Conservation (phyloP, 2,113 vertebrate genomes). For the Saccopteryx leptura region DNA sequence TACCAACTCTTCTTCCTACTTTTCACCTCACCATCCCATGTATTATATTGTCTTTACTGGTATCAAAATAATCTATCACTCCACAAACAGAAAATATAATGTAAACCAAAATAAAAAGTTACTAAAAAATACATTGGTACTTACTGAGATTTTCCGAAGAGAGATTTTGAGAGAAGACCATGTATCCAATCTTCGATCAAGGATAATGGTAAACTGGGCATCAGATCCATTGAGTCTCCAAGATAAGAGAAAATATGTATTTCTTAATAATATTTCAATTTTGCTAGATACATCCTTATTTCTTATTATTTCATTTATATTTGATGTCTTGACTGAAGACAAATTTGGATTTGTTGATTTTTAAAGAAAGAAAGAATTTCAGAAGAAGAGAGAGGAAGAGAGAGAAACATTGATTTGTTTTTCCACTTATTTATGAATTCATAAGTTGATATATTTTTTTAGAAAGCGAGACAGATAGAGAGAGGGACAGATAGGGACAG, state of each 20-base stretch:
- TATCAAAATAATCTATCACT: not conserved
- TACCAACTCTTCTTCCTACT: not conserved
- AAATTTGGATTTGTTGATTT: not conserved
- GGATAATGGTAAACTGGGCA: conserved; percentile 96
- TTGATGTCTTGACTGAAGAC: conserved; percentile 13
- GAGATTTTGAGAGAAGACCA: conserved; percentile 97
- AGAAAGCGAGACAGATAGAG: too few relatives aligned
- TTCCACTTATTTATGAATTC: too few relatives aligned
- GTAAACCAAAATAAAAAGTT: conserved; percentile 42
- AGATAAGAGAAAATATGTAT: conserved; percentile 69
- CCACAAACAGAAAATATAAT: not conserved
- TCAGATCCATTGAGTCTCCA: conserved; percentile 93
- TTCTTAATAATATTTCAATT: conserved; percentile 12
- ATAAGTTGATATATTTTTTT: too few relatives aligned
- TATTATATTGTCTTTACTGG: not conserved
- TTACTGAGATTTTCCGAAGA: conserved; percentile 96
- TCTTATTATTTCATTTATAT: conserved; percentile 55
- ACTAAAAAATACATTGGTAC: conserved; percentile 67
- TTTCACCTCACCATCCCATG: conserved; percentile 9
- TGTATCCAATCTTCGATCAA: conserved; percentile 97
- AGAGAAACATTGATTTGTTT: too few relatives aligned
- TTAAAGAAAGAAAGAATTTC: too few relatives aligned
- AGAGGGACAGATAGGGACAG: too few relatives aligned
- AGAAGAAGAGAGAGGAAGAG: too few relatives aligned
- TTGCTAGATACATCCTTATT: not conserved